Base-by-base conservation (phyloP, 2,797 vertebrate species). In the Tolypeutes matacus region DNA sequence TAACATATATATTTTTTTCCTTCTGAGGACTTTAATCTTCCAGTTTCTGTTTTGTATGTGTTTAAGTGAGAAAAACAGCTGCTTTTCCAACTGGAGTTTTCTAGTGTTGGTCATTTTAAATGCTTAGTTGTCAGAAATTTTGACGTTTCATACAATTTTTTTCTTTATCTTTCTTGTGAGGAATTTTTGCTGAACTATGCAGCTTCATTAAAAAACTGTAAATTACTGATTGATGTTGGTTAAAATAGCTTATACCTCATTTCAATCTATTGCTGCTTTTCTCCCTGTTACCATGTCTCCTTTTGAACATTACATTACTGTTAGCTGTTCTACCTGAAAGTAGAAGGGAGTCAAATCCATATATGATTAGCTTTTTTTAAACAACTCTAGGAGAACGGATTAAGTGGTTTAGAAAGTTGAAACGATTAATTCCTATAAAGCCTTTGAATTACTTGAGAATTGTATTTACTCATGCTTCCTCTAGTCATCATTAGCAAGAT, bases 201-300 rank as follows among this genome's bases (percentile, higher is more conserved):
- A 96, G 77, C 85, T 91, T 93, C 86, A 95, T 92, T 78, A 93
- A 75, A 91, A 92, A 72, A 90, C 85, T 92, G 64, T 94, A 64
- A 86, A 42, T 92, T 67, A 46, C 64, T 18, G 46, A 75, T 88
- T 89, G 73, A 56, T 53, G 72, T 87, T 91, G 83, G 70, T 86
- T 82, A 93, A 89, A 67, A 92, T 56, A 27, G 85, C 20, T 9
- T 69, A 53, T 92, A 82, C 88, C 95, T 97, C 92, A 60, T 91
- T 82, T 91, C 72, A 78, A 4, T 5, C 49, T 56, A 17, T 29
- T 78, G 91, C 89, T 96, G 93, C 94, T 85, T 84, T 93, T 89
- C 72, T 77, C 69, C 20, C 7, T 17, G 27, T 39, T 73, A 2
- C 3, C n/a, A 12, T 3, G 0, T 81, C 62, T 67, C 31, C 67